phyloP scores from a whole-genome alignment of 2,797 vertebrate genomes.

The Coluber constrictor region DNA sequence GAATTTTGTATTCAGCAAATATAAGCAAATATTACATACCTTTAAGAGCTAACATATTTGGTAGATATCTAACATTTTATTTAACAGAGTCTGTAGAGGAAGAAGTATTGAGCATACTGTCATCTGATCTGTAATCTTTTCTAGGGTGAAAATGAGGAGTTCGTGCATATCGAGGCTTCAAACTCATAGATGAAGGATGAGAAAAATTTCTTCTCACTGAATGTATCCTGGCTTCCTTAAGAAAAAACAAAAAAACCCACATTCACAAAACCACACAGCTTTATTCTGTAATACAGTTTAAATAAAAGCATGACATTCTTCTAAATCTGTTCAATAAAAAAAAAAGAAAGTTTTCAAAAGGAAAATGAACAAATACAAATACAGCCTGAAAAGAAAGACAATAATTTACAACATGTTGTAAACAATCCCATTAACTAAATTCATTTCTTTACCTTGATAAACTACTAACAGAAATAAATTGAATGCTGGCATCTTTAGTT shows the following conservation, averaged over 20 bases:
- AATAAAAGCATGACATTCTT: background rate
- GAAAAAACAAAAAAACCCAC: slow-evolving; percentile 35
- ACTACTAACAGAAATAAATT: background rate
- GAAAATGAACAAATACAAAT: background rate
- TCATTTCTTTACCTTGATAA: background rate
- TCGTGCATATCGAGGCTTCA: slow-evolving; percentile 55
- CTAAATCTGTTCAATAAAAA: background rate
- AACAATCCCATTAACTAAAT: background rate
- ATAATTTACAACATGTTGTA: background rate
- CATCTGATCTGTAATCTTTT: slow-evolving; percentile 61
- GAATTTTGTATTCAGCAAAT: slow-evolving; percentile 43
- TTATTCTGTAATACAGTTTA: background rate
- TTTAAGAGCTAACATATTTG: background rate
- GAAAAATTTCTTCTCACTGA: slow-evolving; percentile 67
- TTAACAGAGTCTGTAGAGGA: slow-evolving; percentile 63
- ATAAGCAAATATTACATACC: slow-evolving; percentile 6
- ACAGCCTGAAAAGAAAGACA: background rate
- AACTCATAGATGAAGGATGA: slow-evolving; percentile 45
- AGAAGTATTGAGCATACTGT: slow-evolving; percentile 46
- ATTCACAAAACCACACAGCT: background rate
- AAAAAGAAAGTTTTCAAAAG: background rate
- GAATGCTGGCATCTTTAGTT: slow-evolving; percentile 9
- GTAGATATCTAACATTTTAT: slow-evolving; percentile 42
- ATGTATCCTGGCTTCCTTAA: slow-evolving; percentile 62
- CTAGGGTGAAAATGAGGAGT: slow-evolving; percentile 56